Conservation (phyloP, 2,888 invertebrate genomes). For the Tiliacea citrago region DNA sequence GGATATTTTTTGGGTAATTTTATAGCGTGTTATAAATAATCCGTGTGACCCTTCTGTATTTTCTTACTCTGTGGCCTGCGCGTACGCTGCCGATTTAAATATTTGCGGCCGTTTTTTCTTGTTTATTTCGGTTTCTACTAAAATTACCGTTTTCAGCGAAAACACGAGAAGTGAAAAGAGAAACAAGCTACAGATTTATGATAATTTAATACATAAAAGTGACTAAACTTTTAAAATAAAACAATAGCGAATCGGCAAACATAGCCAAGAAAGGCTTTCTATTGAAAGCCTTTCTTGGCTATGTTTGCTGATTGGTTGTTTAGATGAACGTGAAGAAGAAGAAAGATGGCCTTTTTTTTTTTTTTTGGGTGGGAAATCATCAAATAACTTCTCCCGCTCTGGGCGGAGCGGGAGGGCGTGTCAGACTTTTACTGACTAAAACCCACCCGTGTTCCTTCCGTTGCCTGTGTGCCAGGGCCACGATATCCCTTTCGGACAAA, state of each 20-base stretch:
- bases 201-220: constrained; percentile 32
- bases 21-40: not conserved
- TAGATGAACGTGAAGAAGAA: not conserved
- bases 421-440: no score
- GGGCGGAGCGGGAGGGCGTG: no score
- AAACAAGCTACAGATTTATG: constrained; percentile 39
- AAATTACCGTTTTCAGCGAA: constrained; percentile 49
- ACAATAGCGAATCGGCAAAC: not conserved
- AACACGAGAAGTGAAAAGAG: constrained; percentile 41
- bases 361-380: no score
- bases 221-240: constrained; percentile 5
- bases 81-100: constrained; percentile 41
- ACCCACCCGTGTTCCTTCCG: no score
- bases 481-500: no score
- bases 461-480: no score
- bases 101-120: constrained; percentile 41
- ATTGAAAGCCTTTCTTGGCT: no score
- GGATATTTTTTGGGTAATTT: not conserved
- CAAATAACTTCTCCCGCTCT: no score
- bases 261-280: not conserved
- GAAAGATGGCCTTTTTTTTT: no score
- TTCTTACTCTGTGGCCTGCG: not conserved
- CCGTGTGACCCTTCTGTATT: constrained; percentile 19
- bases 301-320: not conserved
- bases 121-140: constrained; percentile 50